Percentiles rank a stretch among this genome's conserved stretches.
Conservation (phyloP, 2,888 invertebrate genomes). For the Pyrocoelia pectoralis region DNA sequence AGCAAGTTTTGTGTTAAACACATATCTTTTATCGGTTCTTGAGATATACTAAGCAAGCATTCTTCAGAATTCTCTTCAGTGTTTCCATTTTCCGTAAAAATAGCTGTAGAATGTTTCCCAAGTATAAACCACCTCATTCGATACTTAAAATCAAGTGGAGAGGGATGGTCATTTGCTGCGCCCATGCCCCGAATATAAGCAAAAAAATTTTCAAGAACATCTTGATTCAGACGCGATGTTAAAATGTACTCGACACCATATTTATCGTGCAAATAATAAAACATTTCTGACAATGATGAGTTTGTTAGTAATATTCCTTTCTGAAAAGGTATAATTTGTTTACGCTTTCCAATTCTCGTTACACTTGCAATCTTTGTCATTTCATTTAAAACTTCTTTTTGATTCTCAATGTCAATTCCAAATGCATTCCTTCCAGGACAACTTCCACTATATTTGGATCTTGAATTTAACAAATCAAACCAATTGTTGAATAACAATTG, state of each 20-base stretch:
- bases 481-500: constrained; percentile 28
- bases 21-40: neutral
- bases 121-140: neutral
- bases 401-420: constrained; percentile 16
- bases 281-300: constrained; percentile 10
- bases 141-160: neutral
- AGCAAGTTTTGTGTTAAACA: constrained; percentile 5
- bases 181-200: constrained; percentile 18
- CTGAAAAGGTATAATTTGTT: constrained; percentile 25
- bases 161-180: constrained; percentile 20
- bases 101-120: constrained; percentile 14
- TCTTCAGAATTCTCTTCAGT: constrained; percentile 14
- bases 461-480: constrained; percentile 32
- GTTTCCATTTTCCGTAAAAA: constrained; percentile 19
- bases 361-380: neutral
- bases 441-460: constrained; percentile 15
- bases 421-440: constrained; percentile 21
- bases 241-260: constrained; percentile 20
- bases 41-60: neutral
- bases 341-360: constrained; percentile 23
- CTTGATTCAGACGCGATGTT: constrained; percentile 18
- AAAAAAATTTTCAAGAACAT: constrained; percentile 19
- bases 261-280: constrained; percentile 3
- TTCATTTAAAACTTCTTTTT: constrained; percentile 14
- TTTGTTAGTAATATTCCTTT: constrained; percentile 24